Evolutionary conservation across 2,113 vertebrate species (phyloP), one percentile per base, ranked within the genome.

Genomic region (Crocuta crocuta): DNA sequence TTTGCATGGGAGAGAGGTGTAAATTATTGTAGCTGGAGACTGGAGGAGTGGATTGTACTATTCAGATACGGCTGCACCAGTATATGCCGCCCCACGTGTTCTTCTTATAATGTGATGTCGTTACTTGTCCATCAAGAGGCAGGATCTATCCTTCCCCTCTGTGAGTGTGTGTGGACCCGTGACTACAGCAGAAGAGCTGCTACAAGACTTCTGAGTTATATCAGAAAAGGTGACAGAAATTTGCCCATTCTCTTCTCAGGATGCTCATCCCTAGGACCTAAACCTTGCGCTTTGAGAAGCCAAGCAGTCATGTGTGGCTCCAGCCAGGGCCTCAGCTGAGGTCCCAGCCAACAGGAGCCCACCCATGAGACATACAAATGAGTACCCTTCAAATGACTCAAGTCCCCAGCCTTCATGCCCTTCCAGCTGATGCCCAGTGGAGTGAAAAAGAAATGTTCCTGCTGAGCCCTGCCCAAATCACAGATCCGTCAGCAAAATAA

Each of bases 401-500:
- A 70, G 26, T 28, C n/a, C 73, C 31, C 9, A 13, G 53, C 19
- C 50, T 78, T 55, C 5, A 0, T 0, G 1, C 61, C 50, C 45
- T 23, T 71, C 78, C 13, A 15, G 43, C 28, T 19, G 3, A 45
- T 43, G 53, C 35, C 35, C 65, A n/a, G 35, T 33, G n/a, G 33
- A 58, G 78, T 6, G 28, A 21, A 50, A 84, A 92, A 1, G n/a
- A 58, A 55, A 48, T 8, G 55, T 5, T 28, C 89, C 55, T 53
- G 39, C 48, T 31, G 23, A 81, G 21, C 9, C 13, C 16, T 71
- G 74, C 35, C 53, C 82, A 50, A 55, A 24, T 23, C 35, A 43
- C 48, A 48, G 50, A 48, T 26, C 71, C 13, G 13, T 94, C 31
- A 61, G 91, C 35, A 82, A 92, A 80, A 53, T n/a, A 70, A 84